A percentile compares a stretch with the other conserved stretches of the same genome.
Conservation (phyloP, 2,113 vertebrate genomes). For the Fulmarus glacialis region DNA sequence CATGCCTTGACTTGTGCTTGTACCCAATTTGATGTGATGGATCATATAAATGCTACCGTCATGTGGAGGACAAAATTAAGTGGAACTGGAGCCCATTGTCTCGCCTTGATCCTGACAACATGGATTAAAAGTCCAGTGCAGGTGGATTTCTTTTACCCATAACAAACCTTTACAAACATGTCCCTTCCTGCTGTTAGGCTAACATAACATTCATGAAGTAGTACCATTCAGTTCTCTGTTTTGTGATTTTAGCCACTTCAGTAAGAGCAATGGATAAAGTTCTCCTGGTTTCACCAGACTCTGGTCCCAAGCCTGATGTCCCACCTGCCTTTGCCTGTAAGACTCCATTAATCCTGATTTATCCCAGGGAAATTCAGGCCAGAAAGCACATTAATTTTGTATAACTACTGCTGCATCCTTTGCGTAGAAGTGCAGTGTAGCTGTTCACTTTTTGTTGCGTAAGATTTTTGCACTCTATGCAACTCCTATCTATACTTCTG, state of each 20-base stretch:
- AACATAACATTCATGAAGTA: neutral
- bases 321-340: neutral
- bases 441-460: neutral
- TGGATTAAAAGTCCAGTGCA: neutral
- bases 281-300: neutral
- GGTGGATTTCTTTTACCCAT: neutral
- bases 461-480: neutral
- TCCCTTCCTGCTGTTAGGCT: neutral
- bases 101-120: neutral
- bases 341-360: neutral
- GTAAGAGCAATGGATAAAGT: neutral
- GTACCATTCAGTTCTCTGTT: neutral
- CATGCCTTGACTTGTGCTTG: neutral
- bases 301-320: neutral
- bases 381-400: neutral
- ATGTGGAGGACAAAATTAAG: neutral
- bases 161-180: neutral
- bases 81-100: neutral
- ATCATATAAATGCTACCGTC: neutral
- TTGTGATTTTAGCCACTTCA: neutral
- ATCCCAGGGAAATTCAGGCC: neutral
- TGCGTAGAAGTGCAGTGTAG: neutral
- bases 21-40: neutral
- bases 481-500: neutral
- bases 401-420: neutral